A percentile compares a stretch with the other conserved stretches of the same genome.
Evolutionary conservation across 1,140 invertebrate genomes (phyloP).

Genomic region (Microplitis mediator): DNA sequence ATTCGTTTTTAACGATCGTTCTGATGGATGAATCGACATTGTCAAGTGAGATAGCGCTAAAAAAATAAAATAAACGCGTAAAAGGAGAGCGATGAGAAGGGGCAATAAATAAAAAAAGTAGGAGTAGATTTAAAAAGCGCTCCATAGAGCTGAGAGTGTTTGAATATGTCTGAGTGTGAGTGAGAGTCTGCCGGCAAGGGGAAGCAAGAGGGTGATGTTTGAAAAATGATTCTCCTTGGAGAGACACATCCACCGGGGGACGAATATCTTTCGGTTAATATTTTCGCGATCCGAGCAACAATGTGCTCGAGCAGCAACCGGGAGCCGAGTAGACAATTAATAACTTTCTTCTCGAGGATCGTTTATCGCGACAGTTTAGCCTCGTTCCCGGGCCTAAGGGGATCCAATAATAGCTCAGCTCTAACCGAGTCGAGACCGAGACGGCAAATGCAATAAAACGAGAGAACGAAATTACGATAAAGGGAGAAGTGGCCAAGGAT

Average conservation of each 20-base stretch:
- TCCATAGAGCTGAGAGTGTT: too few relatives aligned
- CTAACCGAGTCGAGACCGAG: not conserved
- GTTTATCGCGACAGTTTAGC: slow-evolving; percentile 63
- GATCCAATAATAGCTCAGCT: not conserved
- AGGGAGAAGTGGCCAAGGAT: slow-evolving; percentile 17
- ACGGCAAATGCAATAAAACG: not conserved
- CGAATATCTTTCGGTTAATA: slow-evolving; percentile 48
- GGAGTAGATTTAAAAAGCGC: not conserved
- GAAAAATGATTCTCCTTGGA: slow-evolving; percentile 56
- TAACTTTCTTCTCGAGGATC: slow-evolving; percentile 58
- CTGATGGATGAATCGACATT: slow-evolving; percentile 54
- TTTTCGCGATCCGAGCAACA: slow-evolving; percentile 55
- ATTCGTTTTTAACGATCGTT: slow-evolving; percentile 62
- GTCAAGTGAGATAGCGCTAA: not conserved
- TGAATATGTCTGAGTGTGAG: too few relatives aligned
- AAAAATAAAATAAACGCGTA: not conserved
- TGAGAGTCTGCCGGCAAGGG: not conserved
- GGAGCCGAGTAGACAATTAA: slow-evolving; percentile 58
- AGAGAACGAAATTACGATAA: not conserved
- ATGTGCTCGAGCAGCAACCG: slow-evolving; percentile 43
- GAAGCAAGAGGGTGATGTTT: slow-evolving; percentile 42
- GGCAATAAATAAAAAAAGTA: not conserved
- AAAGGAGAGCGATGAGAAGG: not conserved
- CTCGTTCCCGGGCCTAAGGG: slow-evolving; percentile 26
- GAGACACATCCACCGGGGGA: slow-evolving; percentile 16